Conservation (phyloP, 2,888 invertebrate species). For the Neria commutata region DNA sequence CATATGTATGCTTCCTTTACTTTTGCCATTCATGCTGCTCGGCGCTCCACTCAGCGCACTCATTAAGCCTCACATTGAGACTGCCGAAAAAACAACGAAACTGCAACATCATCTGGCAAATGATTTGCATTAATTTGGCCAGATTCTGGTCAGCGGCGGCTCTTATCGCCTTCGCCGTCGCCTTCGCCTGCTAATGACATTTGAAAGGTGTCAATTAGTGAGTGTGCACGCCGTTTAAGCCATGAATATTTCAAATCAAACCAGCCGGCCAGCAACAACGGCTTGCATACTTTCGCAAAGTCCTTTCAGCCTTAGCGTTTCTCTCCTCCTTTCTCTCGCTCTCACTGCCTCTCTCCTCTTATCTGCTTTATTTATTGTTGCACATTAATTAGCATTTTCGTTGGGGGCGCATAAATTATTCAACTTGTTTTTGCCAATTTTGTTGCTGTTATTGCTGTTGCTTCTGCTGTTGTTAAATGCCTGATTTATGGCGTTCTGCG, state of each 20-base stretch:
- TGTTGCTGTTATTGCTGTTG: too few species aligned
- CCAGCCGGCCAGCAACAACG: too few species aligned
- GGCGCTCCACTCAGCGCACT: too few species aligned
- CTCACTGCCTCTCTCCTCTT: too few species aligned
- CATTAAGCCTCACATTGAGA: conserved; percentile 48
- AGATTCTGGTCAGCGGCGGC: conserved; percentile 49
- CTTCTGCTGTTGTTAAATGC: not conserved
- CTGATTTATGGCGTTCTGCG: not conserved
- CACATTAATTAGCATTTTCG: not conserved
- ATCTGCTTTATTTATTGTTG: not conserved
- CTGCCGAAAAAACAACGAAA: conserved; percentile 15
- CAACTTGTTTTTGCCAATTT: too few species aligned
- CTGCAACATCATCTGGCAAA: conserved; percentile 32
- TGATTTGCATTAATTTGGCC: conserved; percentile 54
- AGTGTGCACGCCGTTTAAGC: too few species aligned
- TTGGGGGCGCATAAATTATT: not conserved
- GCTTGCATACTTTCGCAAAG: too few species aligned
- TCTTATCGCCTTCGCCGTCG: conserved; percentile 23
- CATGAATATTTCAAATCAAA: too few species aligned
- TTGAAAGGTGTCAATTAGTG: conserved; percentile 5
- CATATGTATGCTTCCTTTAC: conserved; percentile 28
- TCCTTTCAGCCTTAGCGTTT: too few species aligned
- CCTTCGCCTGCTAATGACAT: conserved; percentile 2
- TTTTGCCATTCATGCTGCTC: conserved; percentile 54
- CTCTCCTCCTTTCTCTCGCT: too few species aligned